Evolutionary conservation across 2,797 vertebrate genomes (phyloP).

Genomic region (Danio kyathit): DNA sequence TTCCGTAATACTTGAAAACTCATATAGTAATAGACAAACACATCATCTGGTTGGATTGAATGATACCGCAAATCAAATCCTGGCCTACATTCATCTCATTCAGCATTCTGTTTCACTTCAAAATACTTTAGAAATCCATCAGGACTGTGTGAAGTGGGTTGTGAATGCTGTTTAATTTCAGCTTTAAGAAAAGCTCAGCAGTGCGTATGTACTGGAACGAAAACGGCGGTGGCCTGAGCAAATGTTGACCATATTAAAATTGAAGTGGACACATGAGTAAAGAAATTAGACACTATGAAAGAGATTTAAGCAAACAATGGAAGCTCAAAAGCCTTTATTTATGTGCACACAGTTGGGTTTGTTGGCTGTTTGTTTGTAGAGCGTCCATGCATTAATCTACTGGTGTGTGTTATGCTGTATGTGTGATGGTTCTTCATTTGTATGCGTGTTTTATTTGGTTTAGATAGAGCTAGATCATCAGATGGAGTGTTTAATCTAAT

Average conservation of each 20-base stretch:
- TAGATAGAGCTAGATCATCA: no score
- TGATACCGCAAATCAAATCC: background rate
- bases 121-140: background rate
- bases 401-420: background rate
- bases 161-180: background rate
- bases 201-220: background rate
- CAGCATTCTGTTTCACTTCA: background rate
- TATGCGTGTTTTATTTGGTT: no score
- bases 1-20: background rate
- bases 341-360: background rate
- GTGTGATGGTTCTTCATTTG: background rate
- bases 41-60: background rate
- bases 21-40: background rate
- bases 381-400: background rate
- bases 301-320: constrained; percentile 11
- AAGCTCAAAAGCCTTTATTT: background rate
- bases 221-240: background rate
- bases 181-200: background rate
- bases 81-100: background rate
- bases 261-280: constrained; percentile 7
- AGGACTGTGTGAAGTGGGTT: background rate
- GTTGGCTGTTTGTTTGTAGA: background rate
- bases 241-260: constrained; percentile 29
- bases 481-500: background rate
- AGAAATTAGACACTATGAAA: constrained; percentile 30